These are phyloP conservation scores for Ovibos moschatus DNA, from an alignment of 2,113 vertebrate species.

Conservation along the genomic window DNA sequence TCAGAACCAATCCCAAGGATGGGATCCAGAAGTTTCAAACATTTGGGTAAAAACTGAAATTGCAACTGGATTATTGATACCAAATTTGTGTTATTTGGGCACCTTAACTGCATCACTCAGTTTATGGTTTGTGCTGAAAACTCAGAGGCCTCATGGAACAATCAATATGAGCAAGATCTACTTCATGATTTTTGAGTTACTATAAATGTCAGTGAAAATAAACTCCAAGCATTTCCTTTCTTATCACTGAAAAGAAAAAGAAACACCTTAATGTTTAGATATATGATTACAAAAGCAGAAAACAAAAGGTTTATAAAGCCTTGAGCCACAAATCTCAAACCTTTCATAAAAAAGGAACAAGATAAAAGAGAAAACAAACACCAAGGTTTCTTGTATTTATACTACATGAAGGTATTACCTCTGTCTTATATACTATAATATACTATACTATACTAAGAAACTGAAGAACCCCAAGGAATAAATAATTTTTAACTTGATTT, in stretches of 20 bases:
- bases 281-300: slow-evolving; percentile 18
- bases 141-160: background rate
- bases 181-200: slow-evolving; percentile 33
- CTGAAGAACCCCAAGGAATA: background rate
- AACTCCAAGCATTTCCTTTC: slow-evolving; percentile 35
- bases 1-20: slow-evolving; percentile 22
- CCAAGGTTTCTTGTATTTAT: background rate
- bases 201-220: slow-evolving; percentile 53
- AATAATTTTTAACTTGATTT: background rate
- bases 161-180: slow-evolving; percentile 42
- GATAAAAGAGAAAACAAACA: background rate
- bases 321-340: slow-evolving; percentile 17
- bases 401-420: background rate
- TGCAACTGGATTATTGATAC: slow-evolving; percentile 38
- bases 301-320: slow-evolving; percentile 27
- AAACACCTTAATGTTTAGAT: slow-evolving; percentile 38
- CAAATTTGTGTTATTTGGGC: slow-evolving; percentile 23
- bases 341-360: background rate
- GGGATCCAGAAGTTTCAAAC: slow-evolving; percentile 38
- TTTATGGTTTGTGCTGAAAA: slow-evolving; percentile 44
- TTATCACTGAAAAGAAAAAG: slow-evolving; percentile 54
- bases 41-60: slow-evolving; percentile 35
- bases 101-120: slow-evolving; percentile 20
- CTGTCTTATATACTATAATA: background rate
- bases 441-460: slow-evolving; percentile 10